Percentiles rank a stretch among this genome's conserved stretches.
Evolutionary conservation across 92 coral and sea anemone genomes (phyloP).

Genomic region (Muricea muricata): DNA sequence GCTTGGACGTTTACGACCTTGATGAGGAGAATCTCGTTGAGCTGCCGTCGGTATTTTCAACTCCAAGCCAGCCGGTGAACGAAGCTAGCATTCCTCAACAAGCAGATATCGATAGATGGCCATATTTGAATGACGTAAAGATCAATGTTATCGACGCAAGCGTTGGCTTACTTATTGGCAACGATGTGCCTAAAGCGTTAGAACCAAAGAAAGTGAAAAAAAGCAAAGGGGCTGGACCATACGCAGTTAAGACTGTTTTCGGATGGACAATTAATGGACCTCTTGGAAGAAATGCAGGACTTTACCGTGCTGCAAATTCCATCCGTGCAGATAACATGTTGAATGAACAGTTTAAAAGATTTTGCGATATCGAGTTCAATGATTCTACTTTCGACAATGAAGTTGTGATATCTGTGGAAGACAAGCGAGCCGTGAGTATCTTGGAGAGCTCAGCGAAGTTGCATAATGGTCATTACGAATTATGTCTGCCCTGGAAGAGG

Average conservation of each 20-base stretch:
- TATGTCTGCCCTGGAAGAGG: slow-evolving; percentile 65
- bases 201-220: too few relatives aligned
- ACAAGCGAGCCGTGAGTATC: slow-evolving; percentile 47
- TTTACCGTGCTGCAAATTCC: too few relatives aligned
- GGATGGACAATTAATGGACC: slow-evolving; percentile 77
- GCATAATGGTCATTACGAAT: slow-evolving; percentile 62
- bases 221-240: slow-evolving; percentile 48
- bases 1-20: slow-evolving; percentile 46
- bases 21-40: slow-evolving; percentile 40
- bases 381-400: slow-evolving; percentile 49
- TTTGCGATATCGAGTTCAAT: slow-evolving; percentile 53
- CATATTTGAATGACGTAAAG: background rate
- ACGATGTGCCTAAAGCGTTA: slow-evolving; percentile 60
- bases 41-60: slow-evolving; percentile 41
- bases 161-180: slow-evolving; percentile 61
- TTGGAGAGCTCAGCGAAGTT: slow-evolving; percentile 54
- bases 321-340: slow-evolving; percentile 36
- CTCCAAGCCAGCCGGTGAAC: background rate
- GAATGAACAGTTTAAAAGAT: slow-evolving; percentile 49
- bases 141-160: slow-evolving; percentile 50
- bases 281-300: slow-evolving; percentile 55
- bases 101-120: background rate
- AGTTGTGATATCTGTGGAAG: slow-evolving; percentile 58
- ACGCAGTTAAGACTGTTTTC: slow-evolving; percentile 61
- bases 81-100: background rate